phyloP scores from a whole-genome alignment of 2,888 invertebrate genomes.

The Aphidius colemani region DNA sequence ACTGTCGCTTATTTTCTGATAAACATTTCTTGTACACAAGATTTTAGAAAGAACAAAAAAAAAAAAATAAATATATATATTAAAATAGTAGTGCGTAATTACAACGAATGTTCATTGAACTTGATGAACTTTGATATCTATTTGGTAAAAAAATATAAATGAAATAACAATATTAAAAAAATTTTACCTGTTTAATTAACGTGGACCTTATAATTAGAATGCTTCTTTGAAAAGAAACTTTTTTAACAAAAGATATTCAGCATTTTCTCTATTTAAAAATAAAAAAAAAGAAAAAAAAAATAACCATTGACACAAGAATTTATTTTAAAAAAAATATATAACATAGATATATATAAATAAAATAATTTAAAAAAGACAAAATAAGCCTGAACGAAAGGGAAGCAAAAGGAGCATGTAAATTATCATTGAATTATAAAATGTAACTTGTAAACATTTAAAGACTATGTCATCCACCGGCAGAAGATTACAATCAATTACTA shows the following conservation, averaged over 20 bases:
- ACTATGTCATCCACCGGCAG: slow-evolving; percentile 27
- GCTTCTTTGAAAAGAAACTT: too few species aligned
- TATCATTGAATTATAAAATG: background rate
- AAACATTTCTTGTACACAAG: slow-evolving; percentile 44
- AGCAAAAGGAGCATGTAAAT: slow-evolving; percentile 14
- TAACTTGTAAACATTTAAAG: slow-evolving; percentile 18
- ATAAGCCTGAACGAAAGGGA: background rate
- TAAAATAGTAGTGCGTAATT: background rate
- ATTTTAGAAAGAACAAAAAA: slow-evolving; percentile 7
- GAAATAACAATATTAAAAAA: too few species aligned
- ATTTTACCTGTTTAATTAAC: too few species aligned
- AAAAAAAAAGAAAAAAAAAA: too few species aligned
- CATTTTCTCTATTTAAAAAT: too few species aligned
- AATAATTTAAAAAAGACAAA: too few species aligned
- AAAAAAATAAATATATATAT: slow-evolving; percentile 12
- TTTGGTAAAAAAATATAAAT: too few species aligned
- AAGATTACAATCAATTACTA: slow-evolving; percentile 13
- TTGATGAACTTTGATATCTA: too few species aligned
- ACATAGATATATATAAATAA: too few species aligned
- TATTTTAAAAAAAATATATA: slow-evolving; percentile 26
- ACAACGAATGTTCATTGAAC: too few species aligned
- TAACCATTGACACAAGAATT: slow-evolving; percentile 18
- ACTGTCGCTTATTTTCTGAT: slow-evolving; percentile 55
- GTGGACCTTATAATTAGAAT: too few species aligned
- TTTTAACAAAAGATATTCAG: too few species aligned